Evolutionary conservation across 1,140 invertebrate species (phyloP).

Genomic region (Calliopsis andreniformis): DNA sequence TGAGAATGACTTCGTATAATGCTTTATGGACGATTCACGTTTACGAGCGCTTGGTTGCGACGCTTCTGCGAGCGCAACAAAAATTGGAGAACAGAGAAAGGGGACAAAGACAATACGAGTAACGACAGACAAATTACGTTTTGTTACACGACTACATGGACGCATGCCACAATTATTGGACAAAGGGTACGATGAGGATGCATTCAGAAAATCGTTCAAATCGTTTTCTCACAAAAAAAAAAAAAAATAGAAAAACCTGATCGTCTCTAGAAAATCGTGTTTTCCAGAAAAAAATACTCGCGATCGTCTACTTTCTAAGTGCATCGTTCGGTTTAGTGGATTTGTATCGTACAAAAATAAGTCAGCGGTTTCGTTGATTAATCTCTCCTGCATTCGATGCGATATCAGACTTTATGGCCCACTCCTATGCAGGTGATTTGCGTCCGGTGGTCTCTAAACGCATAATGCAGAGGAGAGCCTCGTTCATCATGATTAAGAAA

Average conservation of each 20-base stretch:
- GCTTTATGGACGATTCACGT: conserved; percentile 21
- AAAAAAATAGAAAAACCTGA: too few species aligned
- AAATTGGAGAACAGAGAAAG: conserved; percentile 5
- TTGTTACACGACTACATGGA: conserved; percentile 62
- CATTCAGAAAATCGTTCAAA: conserved; percentile 63
- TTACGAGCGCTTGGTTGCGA: not conserved
- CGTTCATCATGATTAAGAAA: not conserved
- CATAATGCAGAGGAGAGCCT: conserved; percentile 11
- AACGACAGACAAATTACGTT: conserved; percentile 31
- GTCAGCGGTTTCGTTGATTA: conserved; percentile 41
- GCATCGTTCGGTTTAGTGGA: conserved; percentile 54
- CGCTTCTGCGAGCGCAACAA: conserved; percentile 5
- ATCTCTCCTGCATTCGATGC: conserved; percentile 46
- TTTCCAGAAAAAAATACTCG: not conserved
- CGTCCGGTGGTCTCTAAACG: not conserved
- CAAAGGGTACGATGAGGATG: conserved; percentile 67
- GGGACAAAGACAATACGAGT: conserved; percentile 31
- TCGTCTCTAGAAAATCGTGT: not conserved
- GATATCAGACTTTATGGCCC: conserved; percentile 65
- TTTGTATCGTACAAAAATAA: conserved; percentile 6
- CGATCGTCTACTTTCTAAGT: conserved; percentile 60
- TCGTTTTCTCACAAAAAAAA: not conserved
- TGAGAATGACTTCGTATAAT: conserved; percentile 27
- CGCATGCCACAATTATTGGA: conserved; percentile 71
- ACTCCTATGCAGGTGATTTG: conserved; percentile 62